phyloP scores from a whole-genome alignment of 2,797 vertebrate species.

The Florisuga fusca region DNA sequence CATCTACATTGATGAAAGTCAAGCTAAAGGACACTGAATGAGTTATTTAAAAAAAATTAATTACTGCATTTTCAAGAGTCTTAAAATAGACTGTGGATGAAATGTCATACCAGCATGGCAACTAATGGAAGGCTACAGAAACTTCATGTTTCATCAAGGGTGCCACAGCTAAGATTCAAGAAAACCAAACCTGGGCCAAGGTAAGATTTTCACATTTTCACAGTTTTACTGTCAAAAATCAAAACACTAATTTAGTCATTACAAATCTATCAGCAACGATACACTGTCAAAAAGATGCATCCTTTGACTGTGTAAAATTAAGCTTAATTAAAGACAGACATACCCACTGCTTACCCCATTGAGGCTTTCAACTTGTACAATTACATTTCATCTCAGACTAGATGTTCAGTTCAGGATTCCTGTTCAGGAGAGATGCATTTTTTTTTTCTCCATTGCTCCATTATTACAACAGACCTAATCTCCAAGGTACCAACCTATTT shows the following conservation, averaged over 20 bases:
- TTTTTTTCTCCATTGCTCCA: background rate
- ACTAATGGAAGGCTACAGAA: background rate
- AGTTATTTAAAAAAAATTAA: background rate
- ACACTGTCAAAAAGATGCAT: background rate
- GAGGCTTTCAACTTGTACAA: background rate
- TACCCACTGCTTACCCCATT: background rate
- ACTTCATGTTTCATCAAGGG: background rate
- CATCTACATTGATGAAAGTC: background rate
- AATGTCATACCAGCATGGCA: background rate
- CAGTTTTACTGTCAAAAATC: background rate
- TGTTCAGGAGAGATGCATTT: slow-evolving; percentile 1
- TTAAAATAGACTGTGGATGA: background rate
- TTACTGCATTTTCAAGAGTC: background rate
- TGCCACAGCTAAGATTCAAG: background rate
- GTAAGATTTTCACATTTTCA: background rate
- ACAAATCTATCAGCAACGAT: background rate
- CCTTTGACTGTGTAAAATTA: background rate
- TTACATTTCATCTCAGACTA: background rate
- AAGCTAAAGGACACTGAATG: background rate
- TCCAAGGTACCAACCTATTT: slow-evolving; percentile 45
- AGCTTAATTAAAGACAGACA: background rate
- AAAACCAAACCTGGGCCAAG: background rate
- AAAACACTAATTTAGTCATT: background rate
- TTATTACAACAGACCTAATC: slow-evolving; percentile 47
- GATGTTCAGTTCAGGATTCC: background rate